Evolutionary conservation across 2,888 invertebrate species (phyloP).

Genomic region (Nephrocerus scutellatus): DNA sequence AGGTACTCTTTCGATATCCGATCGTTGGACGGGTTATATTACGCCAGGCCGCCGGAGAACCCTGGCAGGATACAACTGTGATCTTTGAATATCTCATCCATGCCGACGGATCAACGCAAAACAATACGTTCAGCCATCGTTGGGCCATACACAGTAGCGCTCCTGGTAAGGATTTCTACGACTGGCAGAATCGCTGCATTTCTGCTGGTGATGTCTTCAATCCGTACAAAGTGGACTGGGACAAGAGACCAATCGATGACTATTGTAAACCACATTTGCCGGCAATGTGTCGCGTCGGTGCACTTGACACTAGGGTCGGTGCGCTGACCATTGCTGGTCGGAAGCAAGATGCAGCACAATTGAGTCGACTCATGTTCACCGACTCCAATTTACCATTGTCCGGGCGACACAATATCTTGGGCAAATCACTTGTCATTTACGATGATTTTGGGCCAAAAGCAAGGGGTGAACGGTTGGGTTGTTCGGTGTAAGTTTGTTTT

Average conservation of each 20-base stretch:
- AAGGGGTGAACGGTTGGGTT: conserved; percentile 80
- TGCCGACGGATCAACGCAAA: conserved; percentile 73
- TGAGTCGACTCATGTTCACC: conserved; percentile 71
- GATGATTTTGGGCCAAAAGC: conserved; percentile 84
- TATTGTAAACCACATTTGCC: conserved; percentile 54
- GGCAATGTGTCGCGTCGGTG: conserved; percentile 67
- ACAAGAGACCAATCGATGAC: conserved; percentile 53
- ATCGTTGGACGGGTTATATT: conserved; percentile 78
- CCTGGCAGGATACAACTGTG: conserved; percentile 78
- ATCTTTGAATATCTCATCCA: conserved; percentile 79
- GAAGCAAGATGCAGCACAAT: conserved; percentile 55
- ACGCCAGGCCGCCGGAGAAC: conserved; percentile 70
- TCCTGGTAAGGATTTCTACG: conserved; percentile 82
- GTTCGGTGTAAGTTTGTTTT: conserved; percentile 61
- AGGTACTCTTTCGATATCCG: conserved; percentile 79
- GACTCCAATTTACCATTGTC: conserved; percentile 69
- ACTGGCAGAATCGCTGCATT: conserved; percentile 79
- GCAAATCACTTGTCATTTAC: conserved; percentile 77
- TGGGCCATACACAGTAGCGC: conserved; percentile 78
- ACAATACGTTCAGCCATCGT: conserved; percentile 66
- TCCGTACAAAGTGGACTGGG: conserved; percentile 66
- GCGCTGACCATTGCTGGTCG: conserved; percentile 67
- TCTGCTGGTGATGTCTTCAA: conserved; percentile 72
- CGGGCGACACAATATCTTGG: conserved; percentile 63
- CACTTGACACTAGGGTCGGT: conserved; percentile 66